These are phyloP conservation scores for Ictalurus furcatus DNA, from an alignment of 2,113 vertebrate genomes.

Conservation along the genomic window DNA sequence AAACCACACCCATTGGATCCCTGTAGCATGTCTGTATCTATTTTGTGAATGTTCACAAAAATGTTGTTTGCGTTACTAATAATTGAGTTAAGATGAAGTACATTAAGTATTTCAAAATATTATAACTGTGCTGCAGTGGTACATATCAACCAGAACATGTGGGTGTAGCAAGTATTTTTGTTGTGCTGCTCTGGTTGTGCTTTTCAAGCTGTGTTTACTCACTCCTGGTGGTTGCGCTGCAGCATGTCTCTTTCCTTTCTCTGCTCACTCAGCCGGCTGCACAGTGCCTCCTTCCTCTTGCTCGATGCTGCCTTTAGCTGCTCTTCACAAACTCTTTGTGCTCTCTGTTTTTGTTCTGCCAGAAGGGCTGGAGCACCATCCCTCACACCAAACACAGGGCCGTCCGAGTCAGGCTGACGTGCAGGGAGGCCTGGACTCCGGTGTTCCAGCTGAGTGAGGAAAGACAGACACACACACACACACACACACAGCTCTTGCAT, in stretches of 20 bases:
- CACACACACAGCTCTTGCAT: neutral
- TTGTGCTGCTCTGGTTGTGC: neutral
- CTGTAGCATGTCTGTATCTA: neutral
- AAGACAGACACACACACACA: neutral
- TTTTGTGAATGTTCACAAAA: neutral
- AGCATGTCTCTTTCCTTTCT: constrained; percentile 72
- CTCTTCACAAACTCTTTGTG: constrained; percentile 66
- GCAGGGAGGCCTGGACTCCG: constrained; percentile 58
- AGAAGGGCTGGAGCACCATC: constrained; percentile 52
- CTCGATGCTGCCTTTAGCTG: constrained; percentile 66
- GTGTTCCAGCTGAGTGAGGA: constrained; percentile 53
- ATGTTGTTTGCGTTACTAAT: neutral
- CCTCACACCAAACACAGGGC: constrained; percentile 62
- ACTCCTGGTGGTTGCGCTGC: constrained; percentile 69
- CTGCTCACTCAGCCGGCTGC: constrained; percentile 66
- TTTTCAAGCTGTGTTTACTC: constrained; percentile 51
- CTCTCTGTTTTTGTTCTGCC: constrained; percentile 58
- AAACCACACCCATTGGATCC: neutral
- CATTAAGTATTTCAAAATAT: neutral
- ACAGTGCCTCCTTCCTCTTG: constrained; percentile 61
- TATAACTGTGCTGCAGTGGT: neutral
- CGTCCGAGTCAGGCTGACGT: constrained; percentile 57
- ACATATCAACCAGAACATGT: neutral
- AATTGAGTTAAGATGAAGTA: neutral
- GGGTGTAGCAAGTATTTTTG: neutral